Base-by-base conservation (phyloP, 2,113 vertebrate species). In the Ciconia boyciana region DNA sequence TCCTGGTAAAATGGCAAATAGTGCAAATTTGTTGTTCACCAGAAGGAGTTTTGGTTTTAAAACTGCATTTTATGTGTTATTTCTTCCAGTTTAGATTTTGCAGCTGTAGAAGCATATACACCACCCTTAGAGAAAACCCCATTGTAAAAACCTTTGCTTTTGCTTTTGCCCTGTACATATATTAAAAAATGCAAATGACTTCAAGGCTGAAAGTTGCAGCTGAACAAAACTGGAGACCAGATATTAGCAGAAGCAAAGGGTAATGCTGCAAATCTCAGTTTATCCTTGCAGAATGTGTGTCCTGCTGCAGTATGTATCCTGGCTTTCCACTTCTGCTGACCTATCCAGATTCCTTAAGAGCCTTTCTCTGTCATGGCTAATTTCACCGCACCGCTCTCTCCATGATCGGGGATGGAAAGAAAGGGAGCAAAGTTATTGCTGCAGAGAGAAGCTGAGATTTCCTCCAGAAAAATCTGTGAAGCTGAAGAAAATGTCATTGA, bases 271-370 rank as follows among this genome's bases (percentile, higher is more conserved):
- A 78, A 87, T 94, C 77, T 83, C 71, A 81, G 46, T 83, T 92
- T 92, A 93, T 94, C 71, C 64, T 96, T 92, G 60, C 55, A 93
- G 92, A 92, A 90, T 55, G 70, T 34, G 19, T 28, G 68, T 70
- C 48, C 39, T 82, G 49, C 54, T 92, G 16, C 81, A 74, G 32
- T 80, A 19, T 32, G n/a, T 78, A 41, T 66, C 41, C 89, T 86
- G 75, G 62, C 51, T 88, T 87, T 86, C 71, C 43, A 83, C 57
- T 95, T 89, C 52, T 89, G 69, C 94, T 96, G 91, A 93, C 80
- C 43, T 64, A 52, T 34, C 28, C 25, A 76, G 68, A 93, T 95
- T 96, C 84, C 58, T 93, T 44, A 87, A 88, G 66, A 87, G 62
- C 49, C 70, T 76, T 91, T 96, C 72, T 78, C 65, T 69, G 48